Evolutionary conservation across 2,888 invertebrate genomes (phyloP), one percentile per base, ranked within the genome.

Genomic region (Seladonia tumulorum): DNA sequence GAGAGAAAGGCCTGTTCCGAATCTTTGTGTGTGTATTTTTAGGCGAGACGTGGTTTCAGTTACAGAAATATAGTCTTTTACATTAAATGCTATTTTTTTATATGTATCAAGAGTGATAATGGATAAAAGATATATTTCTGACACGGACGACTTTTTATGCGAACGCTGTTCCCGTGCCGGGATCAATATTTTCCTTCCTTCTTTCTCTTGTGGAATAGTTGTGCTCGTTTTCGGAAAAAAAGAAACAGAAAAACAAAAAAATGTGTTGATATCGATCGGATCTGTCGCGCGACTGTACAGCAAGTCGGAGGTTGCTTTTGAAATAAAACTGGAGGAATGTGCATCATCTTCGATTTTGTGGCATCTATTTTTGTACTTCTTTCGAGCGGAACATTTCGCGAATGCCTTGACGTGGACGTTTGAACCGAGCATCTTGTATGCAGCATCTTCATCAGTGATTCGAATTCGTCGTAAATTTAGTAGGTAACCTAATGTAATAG

Each of bases 371-470:
- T 87, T 80, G 74, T 86, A 83, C 66, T 71, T 79, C 73, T 71
- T 77, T 74, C 79, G 53, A 81, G 42, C 76, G 76, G 73, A 86
- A 86, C 29, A 63, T 63, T 83, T 81, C 76, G 84, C 53, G 85
- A 87, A 87, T 89, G 81, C 85, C 83, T 90, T 85, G 79, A 90
- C 75, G 81, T 87, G 66, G 66, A 74, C 72, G 70, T 57, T 57
- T 79, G 57, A 80, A 71, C 60, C 22, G 5, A 35, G 35, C 5
- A 35, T 35, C 35, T 35, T 35, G 35, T 57, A 68, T 88, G 88
- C 88, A 89, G 88, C 87, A 86, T 89, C 88, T 90, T 87, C 85
- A 84, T 86, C 74, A 10, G 71, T 76, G 70, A 75, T 78, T 83
- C 63, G 39, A 82, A 74, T 82, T 79, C 79, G 53, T 76, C 76